Conservation (phyloP, 2,113 vertebrate species). For the Nothoprocta pentlandii region DNA sequence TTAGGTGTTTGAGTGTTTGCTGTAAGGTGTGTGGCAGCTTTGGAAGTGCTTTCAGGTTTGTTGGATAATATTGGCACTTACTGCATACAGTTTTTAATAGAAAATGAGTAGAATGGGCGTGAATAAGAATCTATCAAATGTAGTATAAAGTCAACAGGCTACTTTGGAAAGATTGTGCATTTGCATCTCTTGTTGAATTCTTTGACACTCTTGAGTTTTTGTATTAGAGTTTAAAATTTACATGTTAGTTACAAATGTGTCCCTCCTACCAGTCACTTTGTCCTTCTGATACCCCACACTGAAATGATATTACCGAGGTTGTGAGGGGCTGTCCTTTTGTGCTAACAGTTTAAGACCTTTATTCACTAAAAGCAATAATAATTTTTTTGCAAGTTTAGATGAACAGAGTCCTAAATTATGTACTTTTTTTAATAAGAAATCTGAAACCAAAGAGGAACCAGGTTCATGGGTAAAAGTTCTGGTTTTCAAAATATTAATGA, state of each 20-base stretch:
- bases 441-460: not conserved
- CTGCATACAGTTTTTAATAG: not conserved
- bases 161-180: not conserved
- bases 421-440: not conserved
- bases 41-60: not conserved
- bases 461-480: not conserved
- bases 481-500: not conserved
- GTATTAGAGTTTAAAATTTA: not conserved
- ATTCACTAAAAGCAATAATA: not conserved
- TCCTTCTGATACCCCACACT: not conserved
- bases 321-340: not conserved
- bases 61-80: not conserved
- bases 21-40: not conserved
- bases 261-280: not conserved
- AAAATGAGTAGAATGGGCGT: not conserved
- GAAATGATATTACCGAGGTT: not conserved
- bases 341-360: not conserved
- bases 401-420: not conserved
- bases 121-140: not conserved
- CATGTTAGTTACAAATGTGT: not conserved
- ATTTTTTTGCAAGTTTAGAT: not conserved
- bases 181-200: not conserved
- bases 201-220: not conserved
- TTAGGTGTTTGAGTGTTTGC: not conserved
- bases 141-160: not conserved